A percentile compares a stretch with the other conserved stretches of the same genome.
Conservation (phyloP, 2,797 vertebrate species). For the Poeciliopsis turneri region DNA sequence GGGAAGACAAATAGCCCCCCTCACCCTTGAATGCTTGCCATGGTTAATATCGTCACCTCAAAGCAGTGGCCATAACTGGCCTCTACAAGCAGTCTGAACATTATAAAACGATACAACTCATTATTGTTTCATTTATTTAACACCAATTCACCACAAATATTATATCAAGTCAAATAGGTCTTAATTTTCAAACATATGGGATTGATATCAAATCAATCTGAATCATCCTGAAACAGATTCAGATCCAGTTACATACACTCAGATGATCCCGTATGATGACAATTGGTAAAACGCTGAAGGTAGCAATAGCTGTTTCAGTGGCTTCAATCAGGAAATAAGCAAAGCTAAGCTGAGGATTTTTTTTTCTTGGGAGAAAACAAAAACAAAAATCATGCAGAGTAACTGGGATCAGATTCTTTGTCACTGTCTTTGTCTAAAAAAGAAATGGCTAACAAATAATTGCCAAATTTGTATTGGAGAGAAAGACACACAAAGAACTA, state of each 20-base stretch:
- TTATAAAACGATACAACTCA: background rate
- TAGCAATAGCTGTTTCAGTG: background rate
- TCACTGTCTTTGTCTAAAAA: background rate
- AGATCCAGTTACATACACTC: background rate
- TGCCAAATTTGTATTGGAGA: background rate
- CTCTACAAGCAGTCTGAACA: background rate
- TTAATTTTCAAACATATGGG: background rate
- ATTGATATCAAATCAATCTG: background rate
- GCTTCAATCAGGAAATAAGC: background rate
- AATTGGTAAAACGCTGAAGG: background rate
- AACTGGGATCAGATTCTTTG: background rate
- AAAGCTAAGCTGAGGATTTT: background rate
- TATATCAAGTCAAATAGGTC: background rate
- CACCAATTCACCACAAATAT: background rate
- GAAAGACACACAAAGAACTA: background rate
- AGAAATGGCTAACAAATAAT: background rate
- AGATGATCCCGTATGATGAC: background rate
- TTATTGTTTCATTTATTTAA: background rate
- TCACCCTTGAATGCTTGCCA: conserved; percentile 27
- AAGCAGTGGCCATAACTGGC: conserved; percentile 38
- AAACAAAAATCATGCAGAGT: background rate
- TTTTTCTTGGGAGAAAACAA: background rate
- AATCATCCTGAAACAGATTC: background rate
- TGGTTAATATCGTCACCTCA: conserved; percentile 46
- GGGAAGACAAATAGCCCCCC: conserved; percentile 49